Conservation (phyloP, 2,113 vertebrate genomes). For the Condylura cristata region DNA sequence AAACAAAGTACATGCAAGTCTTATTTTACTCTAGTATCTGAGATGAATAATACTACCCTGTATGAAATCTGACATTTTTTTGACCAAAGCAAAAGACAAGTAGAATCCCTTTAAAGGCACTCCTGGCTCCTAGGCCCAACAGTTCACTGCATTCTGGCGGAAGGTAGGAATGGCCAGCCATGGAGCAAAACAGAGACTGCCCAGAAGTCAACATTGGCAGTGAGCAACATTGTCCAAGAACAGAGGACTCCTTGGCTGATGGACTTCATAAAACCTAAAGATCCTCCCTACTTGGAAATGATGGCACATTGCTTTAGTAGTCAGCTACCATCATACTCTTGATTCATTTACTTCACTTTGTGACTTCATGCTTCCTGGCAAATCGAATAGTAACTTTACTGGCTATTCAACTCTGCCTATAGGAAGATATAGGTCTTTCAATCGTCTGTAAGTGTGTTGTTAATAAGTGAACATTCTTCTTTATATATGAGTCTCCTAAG, state of each 20-base stretch:
- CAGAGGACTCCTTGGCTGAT: background rate
- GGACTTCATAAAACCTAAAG: background rate
- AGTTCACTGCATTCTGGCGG: background rate
- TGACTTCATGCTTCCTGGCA: background rate
- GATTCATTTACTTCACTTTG: background rate
- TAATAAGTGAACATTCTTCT: background rate
- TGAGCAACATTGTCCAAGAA: background rate
- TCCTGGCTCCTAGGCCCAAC: no score
- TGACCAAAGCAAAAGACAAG: background rate
- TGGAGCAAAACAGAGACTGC: background rate
- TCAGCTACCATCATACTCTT: background rate
- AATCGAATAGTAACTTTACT: background rate
- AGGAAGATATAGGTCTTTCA: background rate
- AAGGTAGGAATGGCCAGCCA: background rate
- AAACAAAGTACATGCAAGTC: background rate
- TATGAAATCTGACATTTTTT: background rate
- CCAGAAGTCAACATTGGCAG: background rate
- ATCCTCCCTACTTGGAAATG: background rate
- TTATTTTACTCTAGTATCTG: background rate
- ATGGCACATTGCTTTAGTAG: background rate
- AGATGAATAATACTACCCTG: background rate
- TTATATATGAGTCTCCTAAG: background rate
- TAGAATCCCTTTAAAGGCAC: background rate
- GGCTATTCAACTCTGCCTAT: background rate
- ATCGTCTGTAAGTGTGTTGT: background rate